Evolutionary conservation across 2,888 invertebrate species (phyloP), one percentile per base, ranked within the genome.

Genomic region (Callosobruchus maculatus): DNA sequence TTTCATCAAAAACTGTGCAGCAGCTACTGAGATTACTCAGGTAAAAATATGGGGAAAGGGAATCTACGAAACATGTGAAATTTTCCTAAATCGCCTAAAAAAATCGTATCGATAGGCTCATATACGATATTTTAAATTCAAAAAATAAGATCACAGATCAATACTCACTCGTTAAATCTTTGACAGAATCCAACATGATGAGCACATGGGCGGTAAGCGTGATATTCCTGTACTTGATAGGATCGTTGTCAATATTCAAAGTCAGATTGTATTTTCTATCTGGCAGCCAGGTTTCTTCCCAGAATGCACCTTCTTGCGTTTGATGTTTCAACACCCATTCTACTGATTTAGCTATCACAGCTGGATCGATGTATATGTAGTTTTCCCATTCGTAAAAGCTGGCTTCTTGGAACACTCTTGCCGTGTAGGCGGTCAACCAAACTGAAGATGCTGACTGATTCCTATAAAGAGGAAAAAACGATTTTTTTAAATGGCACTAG

Each of bases 381-480:
- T 97, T 96, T 88, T 98, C 97, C 98, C 98, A 98, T 85, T 98
- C 98, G 83, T 97, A 97, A 87, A 97, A 97, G 67, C 95, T 95
- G 0, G 97, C 97, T 84, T 96, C 96, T 85, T 97, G 94, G 85
- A 98, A 93, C 71, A 95, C 91, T 78, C 95, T 91, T 0, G 95
- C 94, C 83, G 95, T 95, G 87, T 96, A 97, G 0, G 98, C 95
- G 0, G 98, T 98, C 78, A 98, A 86, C 97, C 97, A 97, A 0
- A 97, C 96, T 66, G 96, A 96, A 0, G 96, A 92, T 0, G 91
- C 90, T 0, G 96, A 96, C 83, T 95, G 94, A 83, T 96, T 95
- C 93, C 92, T 92, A 82, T 22, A 84, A 82, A 4, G n/a, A n/a
- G n/a, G n/a, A n/a, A n/a, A n/a, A n/a, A n/a, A n/a, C n/a, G n/a